A percentile compares a stretch with the other conserved stretches of the same genome.
These are phyloP conservation scores for Gnatocerus cornutus DNA, from an alignment of 2,888 invertebrate species.

Conservation along the genomic window DNA sequence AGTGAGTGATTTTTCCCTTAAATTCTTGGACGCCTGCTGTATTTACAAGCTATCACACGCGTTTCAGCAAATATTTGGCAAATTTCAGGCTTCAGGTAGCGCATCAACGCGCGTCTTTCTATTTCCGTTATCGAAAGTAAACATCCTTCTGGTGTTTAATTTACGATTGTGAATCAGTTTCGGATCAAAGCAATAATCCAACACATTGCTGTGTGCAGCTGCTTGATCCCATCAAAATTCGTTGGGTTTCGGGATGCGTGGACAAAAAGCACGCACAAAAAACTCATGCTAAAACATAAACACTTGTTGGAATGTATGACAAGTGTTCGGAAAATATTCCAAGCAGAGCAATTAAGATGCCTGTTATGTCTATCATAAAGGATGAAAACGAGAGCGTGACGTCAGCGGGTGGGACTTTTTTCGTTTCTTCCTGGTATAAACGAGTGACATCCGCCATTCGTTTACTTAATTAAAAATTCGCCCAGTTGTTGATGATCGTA, in stretches of 20 bases:
- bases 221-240: slow-evolving; percentile 24
- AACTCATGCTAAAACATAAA: slow-evolving; percentile 50
- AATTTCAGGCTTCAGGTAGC: slow-evolving; percentile 11
- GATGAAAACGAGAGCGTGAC: slow-evolving; percentile 18
- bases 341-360: slow-evolving; percentile 41
- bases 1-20: slow-evolving; percentile 9
- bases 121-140: slow-evolving; percentile 39
- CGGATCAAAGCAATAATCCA: not conserved
- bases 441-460: slow-evolving; percentile 28
- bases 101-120: slow-evolving; percentile 20
- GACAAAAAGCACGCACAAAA: slow-evolving; percentile 24
- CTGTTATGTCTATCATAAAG: slow-evolving; percentile 37
- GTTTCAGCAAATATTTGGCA: slow-evolving; percentile 19
- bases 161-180: slow-evolving; percentile 20
- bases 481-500: slow-evolving; percentile 8
- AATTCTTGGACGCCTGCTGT: no score
- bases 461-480: slow-evolving; percentile 37
- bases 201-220: slow-evolving; percentile 22
- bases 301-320: slow-evolving; percentile 58
- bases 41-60: no score
- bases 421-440: slow-evolving; percentile 37
- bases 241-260: slow-evolving; percentile 27
- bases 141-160: slow-evolving; percentile 40
- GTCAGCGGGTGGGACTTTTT: slow-evolving; percentile 29
- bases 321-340: slow-evolving; percentile 47